These are phyloP conservation scores for Bubalus kerabau DNA, from an alignment of 2,113 vertebrate genomes.

Conservation along the genomic window DNA sequence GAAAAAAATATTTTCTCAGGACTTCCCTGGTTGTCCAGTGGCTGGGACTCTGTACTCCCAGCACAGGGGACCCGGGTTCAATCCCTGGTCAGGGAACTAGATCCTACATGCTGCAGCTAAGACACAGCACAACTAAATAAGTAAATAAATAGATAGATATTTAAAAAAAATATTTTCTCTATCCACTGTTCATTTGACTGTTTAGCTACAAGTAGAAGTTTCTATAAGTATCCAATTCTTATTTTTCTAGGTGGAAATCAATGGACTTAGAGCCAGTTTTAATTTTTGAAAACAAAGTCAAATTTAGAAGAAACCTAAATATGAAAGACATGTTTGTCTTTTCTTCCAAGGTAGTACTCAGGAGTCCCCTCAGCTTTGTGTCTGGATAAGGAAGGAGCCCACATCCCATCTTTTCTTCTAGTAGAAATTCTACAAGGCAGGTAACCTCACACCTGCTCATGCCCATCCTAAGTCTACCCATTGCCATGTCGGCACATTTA, in stretches of 20 bases:
- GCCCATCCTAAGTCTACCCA: background rate
- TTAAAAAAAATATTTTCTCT: background rate
- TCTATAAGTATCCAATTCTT: background rate
- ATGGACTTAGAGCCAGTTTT: background rate
- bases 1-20: background rate
- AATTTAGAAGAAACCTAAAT: background rate
- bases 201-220: background rate
- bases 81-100: background rate
- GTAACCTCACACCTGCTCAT: background rate
- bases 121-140: background rate
- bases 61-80: background rate
- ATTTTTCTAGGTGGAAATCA: slow-evolving; percentile 1
- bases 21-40: background rate
- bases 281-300: background rate
- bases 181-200: background rate
- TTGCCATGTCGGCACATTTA: background rate
- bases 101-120: background rate
- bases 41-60: background rate
- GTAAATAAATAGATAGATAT: background rate
- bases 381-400: background rate
- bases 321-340: background rate
- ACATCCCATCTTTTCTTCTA: background rate
- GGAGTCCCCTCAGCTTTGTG: background rate
- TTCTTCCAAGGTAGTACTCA: background rate
- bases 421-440: background rate